These are phyloP conservation scores for Oryzias javanicus DNA, from an alignment of 2,113 vertebrate genomes.

Conservation along the genomic window DNA sequence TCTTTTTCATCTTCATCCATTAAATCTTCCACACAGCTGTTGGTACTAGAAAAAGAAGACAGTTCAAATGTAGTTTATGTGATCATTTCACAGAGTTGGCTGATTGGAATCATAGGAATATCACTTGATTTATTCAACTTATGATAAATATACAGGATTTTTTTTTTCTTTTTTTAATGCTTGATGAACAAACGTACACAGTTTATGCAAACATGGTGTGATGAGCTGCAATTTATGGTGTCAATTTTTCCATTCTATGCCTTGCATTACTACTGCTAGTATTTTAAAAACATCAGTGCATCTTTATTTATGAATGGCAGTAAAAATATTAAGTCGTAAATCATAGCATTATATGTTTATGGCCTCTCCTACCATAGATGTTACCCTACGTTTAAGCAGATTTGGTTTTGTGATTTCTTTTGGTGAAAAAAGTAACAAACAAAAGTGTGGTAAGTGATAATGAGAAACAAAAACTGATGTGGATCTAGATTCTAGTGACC, in stretches of 20 bases:
- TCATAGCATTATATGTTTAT: slow-evolving; percentile 4
- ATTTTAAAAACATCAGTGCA: neutral
- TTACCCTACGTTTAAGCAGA: slow-evolving; percentile 14
- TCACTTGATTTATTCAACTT: too few relatives aligned
- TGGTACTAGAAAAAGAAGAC: slow-evolving; percentile 76
- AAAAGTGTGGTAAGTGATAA: too few relatives aligned
- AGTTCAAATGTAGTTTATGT: slow-evolving; percentile 17
- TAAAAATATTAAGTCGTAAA: slow-evolving; percentile 18
- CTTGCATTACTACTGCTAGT: neutral
- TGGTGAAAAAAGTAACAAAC: too few relatives aligned
- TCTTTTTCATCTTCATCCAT: slow-evolving; percentile 95
- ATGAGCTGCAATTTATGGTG: too few relatives aligned
- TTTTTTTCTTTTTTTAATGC: too few relatives aligned
- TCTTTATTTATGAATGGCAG: slow-evolving; percentile 13
- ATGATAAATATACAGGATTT: neutral
- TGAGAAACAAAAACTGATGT: too few relatives aligned
- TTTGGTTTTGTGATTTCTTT: neutral
- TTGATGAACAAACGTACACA: too few relatives aligned
- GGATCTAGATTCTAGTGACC: too few relatives aligned
- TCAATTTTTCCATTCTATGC: too few relatives aligned
- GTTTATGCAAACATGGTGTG: too few relatives aligned
- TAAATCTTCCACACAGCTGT: slow-evolving; percentile 86
- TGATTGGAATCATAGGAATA: too few relatives aligned
- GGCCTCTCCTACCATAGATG: slow-evolving; percentile 9
- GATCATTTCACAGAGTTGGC: neutral